These are phyloP conservation scores for Pinna nobilis DNA, from an alignment of 1,140 invertebrate genomes.

Conservation along the genomic window DNA sequence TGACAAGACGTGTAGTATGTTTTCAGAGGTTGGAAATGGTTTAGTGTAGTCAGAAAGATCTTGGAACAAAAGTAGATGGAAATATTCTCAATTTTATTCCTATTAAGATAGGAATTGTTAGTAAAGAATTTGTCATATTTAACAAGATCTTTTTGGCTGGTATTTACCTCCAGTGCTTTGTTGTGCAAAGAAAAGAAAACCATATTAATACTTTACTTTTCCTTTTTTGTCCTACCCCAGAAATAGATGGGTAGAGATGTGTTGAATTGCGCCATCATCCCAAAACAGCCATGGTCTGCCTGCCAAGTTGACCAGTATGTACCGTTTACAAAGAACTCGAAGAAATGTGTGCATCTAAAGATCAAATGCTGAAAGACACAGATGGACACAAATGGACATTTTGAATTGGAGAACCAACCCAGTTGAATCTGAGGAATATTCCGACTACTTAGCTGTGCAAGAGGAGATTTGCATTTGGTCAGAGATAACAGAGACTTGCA, in stretches of 20 bases:
- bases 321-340: neutral
- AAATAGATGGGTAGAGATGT: slow-evolving; percentile 66
- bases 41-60: no score
- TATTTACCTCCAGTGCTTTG: neutral
- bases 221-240: slow-evolving; percentile 69
- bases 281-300: neutral
- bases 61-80: no score
- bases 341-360: neutral
- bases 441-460: neutral
- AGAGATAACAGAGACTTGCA: no score
- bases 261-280: slow-evolving; percentile 41
- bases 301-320: neutral
- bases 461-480: no score
- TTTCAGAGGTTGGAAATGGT: no score
- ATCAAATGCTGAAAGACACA: slow-evolving; percentile 7
- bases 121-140: neutral
- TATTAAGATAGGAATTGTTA: no score
- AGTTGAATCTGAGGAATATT: slow-evolving; percentile 3
- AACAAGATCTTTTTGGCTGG: neutral
- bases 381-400: slow-evolving; percentile 10
- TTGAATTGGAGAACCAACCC: neutral
- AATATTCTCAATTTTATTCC: no score
- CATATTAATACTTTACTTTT: slow-evolving; percentile 61
- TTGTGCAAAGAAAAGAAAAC: slow-evolving; percentile 18
- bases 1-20: no score